Percentiles rank a stretch among this genome's conserved stretches.
phyloP scores from a whole-genome alignment of 1,140 invertebrate genomes.

The Neelides sp. region DNA sequence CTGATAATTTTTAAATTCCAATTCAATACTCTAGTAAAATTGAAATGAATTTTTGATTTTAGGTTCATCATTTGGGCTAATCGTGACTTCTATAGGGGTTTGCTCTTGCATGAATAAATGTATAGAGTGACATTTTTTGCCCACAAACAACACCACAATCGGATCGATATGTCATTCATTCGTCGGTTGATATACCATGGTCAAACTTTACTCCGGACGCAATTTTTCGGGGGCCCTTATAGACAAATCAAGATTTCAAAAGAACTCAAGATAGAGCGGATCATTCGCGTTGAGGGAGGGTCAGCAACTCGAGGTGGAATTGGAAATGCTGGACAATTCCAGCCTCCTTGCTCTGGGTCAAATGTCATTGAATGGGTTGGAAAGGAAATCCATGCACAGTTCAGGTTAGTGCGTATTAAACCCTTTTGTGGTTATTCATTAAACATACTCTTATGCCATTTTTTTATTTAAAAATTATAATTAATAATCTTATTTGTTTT shows the following conservation, averaged over 20 bases:
- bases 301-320: background rate
- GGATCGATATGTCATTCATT: constrained; percentile 14
- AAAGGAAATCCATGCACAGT: constrained; percentile 15
- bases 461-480: too few relatives aligned
- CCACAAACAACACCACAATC: too few relatives aligned
- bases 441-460: background rate
- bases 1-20: too few relatives aligned
- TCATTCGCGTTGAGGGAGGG: constrained; percentile 6
- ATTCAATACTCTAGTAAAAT: too few relatives aligned
- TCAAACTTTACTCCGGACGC: constrained; percentile 3
- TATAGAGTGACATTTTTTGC: too few relatives aligned
- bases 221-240: constrained; percentile 13
- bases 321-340: constrained; percentile 8
- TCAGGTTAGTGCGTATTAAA: constrained; percentile 5
- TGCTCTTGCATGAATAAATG: too few relatives aligned
- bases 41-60: too few relatives aligned
- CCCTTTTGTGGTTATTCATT: background rate
- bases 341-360: too few relatives aligned
- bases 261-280: constrained; percentile 4
- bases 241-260: constrained; percentile 1
- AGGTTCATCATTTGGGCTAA: too few relatives aligned
- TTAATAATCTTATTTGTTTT: too few relatives aligned
- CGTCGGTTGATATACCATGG: constrained; percentile 6
- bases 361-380: constrained; percentile 9
- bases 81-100: too few relatives aligned